phyloP scores from a whole-genome alignment of 2,888 invertebrate species.

The Malthinus seriepunctatus region DNA sequence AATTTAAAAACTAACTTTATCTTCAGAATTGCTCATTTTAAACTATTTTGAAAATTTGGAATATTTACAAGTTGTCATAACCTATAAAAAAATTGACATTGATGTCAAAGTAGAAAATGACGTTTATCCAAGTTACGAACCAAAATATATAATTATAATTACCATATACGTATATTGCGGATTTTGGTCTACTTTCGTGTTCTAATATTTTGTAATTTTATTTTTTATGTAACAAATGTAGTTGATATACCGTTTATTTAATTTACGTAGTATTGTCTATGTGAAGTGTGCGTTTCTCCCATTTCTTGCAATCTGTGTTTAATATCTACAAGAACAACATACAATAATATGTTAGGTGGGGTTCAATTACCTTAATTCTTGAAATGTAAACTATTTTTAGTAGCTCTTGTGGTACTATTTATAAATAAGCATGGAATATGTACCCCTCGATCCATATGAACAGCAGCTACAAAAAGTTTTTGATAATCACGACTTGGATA shows the following conservation, averaged over 20 bases:
- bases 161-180: not conserved
- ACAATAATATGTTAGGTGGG: constrained; percentile 11
- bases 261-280: no score
- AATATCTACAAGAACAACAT: no score
- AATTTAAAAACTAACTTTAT: not conserved
- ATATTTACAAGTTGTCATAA: no score
- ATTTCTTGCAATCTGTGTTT: no score
- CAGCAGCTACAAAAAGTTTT: constrained; percentile 81
- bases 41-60: not conserved
- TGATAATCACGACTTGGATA: constrained; percentile 75
- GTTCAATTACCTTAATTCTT: constrained; percentile 18
- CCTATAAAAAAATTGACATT: no score
- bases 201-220: not conserved
- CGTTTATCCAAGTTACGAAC: not conserved
- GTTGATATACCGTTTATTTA: no score
- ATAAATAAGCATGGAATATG: constrained; percentile 37
- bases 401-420: constrained; percentile 11
- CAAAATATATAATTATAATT: not conserved
- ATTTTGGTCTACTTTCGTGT: constrained; percentile 2
- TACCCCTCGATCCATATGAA: constrained; percentile 72
- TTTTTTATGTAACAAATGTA: not conserved
- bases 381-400: constrained; percentile 14
- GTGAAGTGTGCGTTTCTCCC: no score
- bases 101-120: not conserved
- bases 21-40: not conserved